Conservation (phyloP, 2,888 invertebrate species). For the Cosmia trapezina region DNA sequence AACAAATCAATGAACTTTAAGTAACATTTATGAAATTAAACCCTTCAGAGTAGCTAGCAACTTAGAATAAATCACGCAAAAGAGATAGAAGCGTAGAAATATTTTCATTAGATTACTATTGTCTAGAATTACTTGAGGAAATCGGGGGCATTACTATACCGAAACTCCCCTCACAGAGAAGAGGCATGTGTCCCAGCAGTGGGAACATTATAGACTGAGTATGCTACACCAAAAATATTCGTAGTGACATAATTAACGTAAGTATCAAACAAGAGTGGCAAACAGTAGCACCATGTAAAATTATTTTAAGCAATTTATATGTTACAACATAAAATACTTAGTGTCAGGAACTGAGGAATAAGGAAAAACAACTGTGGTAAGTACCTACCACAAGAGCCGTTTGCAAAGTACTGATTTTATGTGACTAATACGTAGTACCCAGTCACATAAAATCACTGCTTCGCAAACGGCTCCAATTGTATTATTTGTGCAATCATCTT, state of each 20-base stretch:
- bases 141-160: background rate
- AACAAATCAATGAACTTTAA: constrained; percentile 27
- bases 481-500: constrained; percentile 74
- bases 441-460: constrained; percentile 62
- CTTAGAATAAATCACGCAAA: background rate
- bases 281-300: background rate
- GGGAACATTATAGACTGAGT: too few species aligned
- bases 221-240: background rate
- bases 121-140: background rate
- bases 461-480: constrained; percentile 69
- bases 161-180: too few species aligned
- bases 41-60: background rate
- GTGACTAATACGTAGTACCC: too few species aligned
- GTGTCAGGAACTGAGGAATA: constrained; percentile 16
- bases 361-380: constrained; percentile 31
- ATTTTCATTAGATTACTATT: background rate
- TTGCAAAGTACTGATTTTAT: too few species aligned
- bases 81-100: background rate
- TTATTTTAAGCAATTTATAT: background rate
- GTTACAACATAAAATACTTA: background rate
- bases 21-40: constrained; percentile 28
- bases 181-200: too few species aligned
- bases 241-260: background rate
- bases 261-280: background rate
- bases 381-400: background rate